Conservation (phyloP, 1,140 invertebrate species). For the Heliothis virescens region DNA sequence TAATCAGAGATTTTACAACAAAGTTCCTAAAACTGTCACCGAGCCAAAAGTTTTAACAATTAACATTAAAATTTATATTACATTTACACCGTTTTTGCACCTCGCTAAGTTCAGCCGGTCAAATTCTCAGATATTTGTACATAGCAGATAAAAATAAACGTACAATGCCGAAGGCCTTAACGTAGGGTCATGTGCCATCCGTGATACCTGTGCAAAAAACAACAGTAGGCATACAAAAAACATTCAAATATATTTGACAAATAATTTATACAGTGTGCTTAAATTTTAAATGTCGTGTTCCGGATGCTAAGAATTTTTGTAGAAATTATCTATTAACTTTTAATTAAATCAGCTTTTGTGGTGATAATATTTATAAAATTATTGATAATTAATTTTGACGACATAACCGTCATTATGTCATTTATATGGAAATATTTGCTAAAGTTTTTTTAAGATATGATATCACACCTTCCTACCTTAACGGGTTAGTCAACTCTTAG, state of each 20-base stretch:
- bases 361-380: no score
- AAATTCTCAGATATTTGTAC: conserved; percentile 12
- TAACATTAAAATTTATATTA: background rate
- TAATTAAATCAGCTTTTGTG: no score
- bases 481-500: no score
- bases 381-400: no score
- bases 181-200: background rate
- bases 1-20: no score
- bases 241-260: conserved; percentile 3
- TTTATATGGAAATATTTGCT: no score
- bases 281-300: background rate
- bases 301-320: background rate
- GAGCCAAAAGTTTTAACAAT: background rate
- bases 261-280: conserved; percentile 6
- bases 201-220: background rate
- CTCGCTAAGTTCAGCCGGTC: background rate
- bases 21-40: no score
- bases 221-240: background rate
- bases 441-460: no score
- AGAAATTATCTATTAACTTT: no score
- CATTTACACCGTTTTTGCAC: background rate
- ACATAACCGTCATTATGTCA: no score
- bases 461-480: no score
- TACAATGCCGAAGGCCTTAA: background rate
- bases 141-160: conserved; percentile 7